Percentiles rank a stretch among this genome's conserved stretches.
phyloP scores from a whole-genome alignment of 2,797 vertebrate genomes.

The Phrynocephalus vlangalii region DNA sequence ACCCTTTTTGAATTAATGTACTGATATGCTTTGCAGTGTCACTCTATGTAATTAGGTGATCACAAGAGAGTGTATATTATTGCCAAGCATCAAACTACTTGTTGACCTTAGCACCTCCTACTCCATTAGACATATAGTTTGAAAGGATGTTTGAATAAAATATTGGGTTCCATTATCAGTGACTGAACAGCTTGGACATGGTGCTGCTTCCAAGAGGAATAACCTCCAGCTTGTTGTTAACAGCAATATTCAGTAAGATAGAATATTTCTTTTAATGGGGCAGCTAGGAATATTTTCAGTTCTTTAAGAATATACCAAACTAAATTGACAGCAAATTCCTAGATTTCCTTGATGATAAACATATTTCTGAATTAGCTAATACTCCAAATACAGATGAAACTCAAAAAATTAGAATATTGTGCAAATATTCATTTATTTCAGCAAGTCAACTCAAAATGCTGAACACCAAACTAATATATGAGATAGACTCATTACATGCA shows the following conservation, averaged over 20 bases:
- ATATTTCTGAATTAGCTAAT: slow-evolving; percentile 48
- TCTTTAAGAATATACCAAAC: slow-evolving; percentile 28
- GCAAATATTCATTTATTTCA: too few species aligned
- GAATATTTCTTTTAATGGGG: slow-evolving; percentile 50
- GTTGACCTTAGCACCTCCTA: slow-evolving; percentile 85
- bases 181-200: slow-evolving; percentile 66
- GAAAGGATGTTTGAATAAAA: slow-evolving; percentile 83
- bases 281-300: slow-evolving; percentile 33
- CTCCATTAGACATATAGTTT: slow-evolving; percentile 85
- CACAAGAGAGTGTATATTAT: slow-evolving; percentile 81
- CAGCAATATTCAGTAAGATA: slow-evolving; percentile 57
- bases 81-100: slow-evolving; percentile 80
- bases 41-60: slow-evolving; percentile 85
- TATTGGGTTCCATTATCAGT: slow-evolving; percentile 70
- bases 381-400: background rate
- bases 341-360: slow-evolving; percentile 54
- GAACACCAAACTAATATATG: too few species aligned
- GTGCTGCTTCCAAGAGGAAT: slow-evolving; percentile 30
- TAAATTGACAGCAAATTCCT: slow-evolving; percentile 41
- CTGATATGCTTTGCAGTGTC: slow-evolving; percentile 81
- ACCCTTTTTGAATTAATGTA: slow-evolving; percentile 83
- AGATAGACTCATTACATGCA: too few species aligned
- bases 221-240: slow-evolving; percentile 43
- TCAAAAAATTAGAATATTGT: too few species aligned
- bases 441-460: too few species aligned